These are phyloP conservation scores for Sitobion miscanthi DNA, from an alignment of 1,140 invertebrate genomes.

Conservation along the genomic window DNA sequence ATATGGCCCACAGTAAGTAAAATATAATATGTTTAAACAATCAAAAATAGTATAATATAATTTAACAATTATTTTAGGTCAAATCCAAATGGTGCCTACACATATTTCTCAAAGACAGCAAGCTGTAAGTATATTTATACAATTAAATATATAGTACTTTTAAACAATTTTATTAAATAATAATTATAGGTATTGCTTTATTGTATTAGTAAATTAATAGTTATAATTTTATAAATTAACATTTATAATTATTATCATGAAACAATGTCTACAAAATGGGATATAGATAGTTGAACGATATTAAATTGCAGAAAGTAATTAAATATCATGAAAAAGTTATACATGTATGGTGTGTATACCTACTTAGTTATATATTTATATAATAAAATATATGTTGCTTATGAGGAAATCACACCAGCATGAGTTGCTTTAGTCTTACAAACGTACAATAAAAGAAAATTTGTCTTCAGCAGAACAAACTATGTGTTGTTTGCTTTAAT, in stretches of 20 bases:
- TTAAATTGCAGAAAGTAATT: background rate
- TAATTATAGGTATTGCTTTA: too few relatives aligned
- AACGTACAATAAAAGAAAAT: background rate
- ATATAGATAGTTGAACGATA: background rate
- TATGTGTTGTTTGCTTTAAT: background rate
- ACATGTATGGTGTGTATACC: background rate
- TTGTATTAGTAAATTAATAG: background rate
- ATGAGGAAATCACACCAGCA: background rate
- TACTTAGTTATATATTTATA: background rate
- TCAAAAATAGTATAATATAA: background rate
- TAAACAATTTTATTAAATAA: background rate
- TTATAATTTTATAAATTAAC: background rate
- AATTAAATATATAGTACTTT: background rate
- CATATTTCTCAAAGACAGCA: background rate
- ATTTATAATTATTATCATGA: background rate
- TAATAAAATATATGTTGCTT: background rate
- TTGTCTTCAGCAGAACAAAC: background rate
- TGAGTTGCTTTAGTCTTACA: background rate
- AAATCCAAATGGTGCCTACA: constrained; percentile 44
- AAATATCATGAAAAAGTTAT: background rate
- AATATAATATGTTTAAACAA: background rate
- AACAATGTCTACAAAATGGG: background rate
- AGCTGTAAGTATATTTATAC: background rate
- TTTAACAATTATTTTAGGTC: constrained; percentile 13
- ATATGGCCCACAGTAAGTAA: constrained; percentile 37